Evolutionary conservation across 1,140 invertebrate genomes (phyloP), one percentile per base, ranked within the genome.

Genomic region (Drosophila kurseongensis): DNA sequence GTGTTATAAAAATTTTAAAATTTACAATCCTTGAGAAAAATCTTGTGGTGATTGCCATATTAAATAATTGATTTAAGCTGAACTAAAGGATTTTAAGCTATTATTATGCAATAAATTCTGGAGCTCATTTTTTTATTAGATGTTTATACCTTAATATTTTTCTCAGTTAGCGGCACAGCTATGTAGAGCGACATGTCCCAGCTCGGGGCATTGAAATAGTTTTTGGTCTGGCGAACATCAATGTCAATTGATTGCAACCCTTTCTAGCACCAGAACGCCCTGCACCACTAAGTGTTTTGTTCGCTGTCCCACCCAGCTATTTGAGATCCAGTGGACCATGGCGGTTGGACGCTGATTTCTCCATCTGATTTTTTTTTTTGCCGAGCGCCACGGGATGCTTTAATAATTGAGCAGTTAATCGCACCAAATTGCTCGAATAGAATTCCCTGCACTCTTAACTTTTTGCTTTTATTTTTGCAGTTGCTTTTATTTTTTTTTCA

Each of bases 331-430:
- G 52, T 61, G 48, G 63, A 75, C 69, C 80, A 48, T 63, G 60
- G 56, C 56, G 55, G 47, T 60, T 59, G 36, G 47, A 63, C 65
- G 58, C 79, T 82, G 83, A 86, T 82, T 81, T 78, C 59, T 54
- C 40, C 55, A 52, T 48, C 56, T 40, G 59, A 57, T 55, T 14
- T 47, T 7, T 36, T 42, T 32, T 57, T 71, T 35, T 13, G 18
- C 41, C 45, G 7, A 44, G 77, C 77, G 65, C 69, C 77, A 80
- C 69, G 80, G 84, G 79, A 89, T 77, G 84, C 74, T 58, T 89
- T 80, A 89, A 89, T 89, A 89, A 89, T 89, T 89, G 84, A 89
- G 84, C 84, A 89, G 84, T 89, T 89, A 89, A 89, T 89, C 84
- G 80, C 84, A 89, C 76, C 73, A 89, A 89, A 89, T 89, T 89